phyloP scores from a whole-genome alignment of 2,797 vertebrate species.

The Sebastes diploproa region DNA sequence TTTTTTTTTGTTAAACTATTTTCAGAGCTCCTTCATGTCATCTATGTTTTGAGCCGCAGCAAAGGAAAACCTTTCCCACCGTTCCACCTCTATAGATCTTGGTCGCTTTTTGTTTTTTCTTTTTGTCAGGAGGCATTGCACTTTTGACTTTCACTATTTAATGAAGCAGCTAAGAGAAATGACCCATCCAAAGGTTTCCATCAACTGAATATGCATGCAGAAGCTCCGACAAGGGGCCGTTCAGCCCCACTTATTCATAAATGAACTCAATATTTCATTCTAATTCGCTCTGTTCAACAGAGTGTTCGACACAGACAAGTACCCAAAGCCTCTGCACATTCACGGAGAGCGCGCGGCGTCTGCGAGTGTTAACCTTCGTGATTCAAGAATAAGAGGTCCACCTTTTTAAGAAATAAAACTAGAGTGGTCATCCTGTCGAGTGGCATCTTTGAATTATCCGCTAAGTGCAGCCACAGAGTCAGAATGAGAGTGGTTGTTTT shows the following conservation, averaged over 20 bases:
- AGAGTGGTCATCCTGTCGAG: conserved; percentile 14
- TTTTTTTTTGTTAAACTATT: conserved; percentile 13
- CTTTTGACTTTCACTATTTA: conserved; percentile 83
- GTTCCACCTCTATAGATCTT: conserved; percentile 59
- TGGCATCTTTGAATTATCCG: conserved; percentile 16
- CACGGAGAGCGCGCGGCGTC: conserved; percentile 39
- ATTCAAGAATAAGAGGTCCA: conserved; percentile 32
- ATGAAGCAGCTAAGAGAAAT: conserved; percentile 83
- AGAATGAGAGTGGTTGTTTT: conserved; percentile 14
- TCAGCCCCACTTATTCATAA: conserved; percentile 83
- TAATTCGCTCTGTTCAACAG: conserved; percentile 73
- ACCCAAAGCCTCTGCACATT: conserved; percentile 48
- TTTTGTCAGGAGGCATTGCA: conserved; percentile 64
- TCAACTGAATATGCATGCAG: conserved; percentile 78
- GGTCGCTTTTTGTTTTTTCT: conserved; percentile 32
- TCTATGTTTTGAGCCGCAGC: conserved; percentile 20
- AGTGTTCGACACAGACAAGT: conserved; percentile 70
- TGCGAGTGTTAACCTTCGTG: conserved; percentile 56
- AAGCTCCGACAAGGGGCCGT: conserved; percentile 76
- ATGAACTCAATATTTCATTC: conserved; percentile 83
- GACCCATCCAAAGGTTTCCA: conserved; percentile 80
- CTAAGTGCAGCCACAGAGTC: conserved; percentile 14
- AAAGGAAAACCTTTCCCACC: conserved; percentile 32
- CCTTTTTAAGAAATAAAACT: conserved; percentile 34
- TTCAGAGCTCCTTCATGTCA: conserved; percentile 31